A percentile compares a stretch with the other conserved stretches of the same genome.
Conservation (phyloP, 2,888 invertebrate species). For the Ypsolopha scabrella region DNA sequence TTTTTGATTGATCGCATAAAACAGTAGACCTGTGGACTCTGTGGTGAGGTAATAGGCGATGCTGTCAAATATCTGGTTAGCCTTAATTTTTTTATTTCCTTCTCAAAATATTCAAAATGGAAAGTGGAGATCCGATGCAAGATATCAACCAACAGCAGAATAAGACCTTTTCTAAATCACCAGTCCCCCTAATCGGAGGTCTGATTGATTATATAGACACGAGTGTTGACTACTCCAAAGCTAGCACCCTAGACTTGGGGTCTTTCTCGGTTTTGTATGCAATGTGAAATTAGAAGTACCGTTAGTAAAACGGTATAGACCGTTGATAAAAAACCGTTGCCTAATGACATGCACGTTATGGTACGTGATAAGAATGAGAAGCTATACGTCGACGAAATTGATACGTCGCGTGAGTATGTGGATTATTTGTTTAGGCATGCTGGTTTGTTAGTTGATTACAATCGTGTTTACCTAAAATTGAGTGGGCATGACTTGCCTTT, state of each 20-base stretch:
- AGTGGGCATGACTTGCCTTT: no score
- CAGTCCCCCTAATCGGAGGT: constrained; percentile 42
- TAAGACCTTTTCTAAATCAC: constrained; percentile 40
- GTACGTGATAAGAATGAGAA: constrained; percentile 50
- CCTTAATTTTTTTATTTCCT: no score
- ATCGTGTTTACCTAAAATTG: no score
- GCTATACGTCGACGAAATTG: constrained; percentile 53
- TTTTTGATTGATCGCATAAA: no score
- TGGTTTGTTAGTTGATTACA: no score
- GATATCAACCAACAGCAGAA: no score
- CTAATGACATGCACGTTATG: constrained; percentile 48
- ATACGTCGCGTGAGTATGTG: constrained; percentile 41
- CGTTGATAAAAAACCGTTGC: constrained; percentile 32
- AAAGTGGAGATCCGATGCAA: no score
- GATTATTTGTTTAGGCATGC: not conserved
- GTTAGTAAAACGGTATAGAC: no score
- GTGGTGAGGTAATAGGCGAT: no score
- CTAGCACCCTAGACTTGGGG: constrained; percentile 35
- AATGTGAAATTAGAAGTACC: constrained; percentile 57
- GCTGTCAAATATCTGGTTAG: no score
- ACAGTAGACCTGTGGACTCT: no score
- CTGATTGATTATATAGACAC: constrained; percentile 47
- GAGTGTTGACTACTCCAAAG: constrained; percentile 36
- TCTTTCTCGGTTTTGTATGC: constrained; percentile 37
- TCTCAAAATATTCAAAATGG: no score